Conservation (phyloP, 1,140 invertebrate species). For the Drosophila sturtevanti region DNA sequence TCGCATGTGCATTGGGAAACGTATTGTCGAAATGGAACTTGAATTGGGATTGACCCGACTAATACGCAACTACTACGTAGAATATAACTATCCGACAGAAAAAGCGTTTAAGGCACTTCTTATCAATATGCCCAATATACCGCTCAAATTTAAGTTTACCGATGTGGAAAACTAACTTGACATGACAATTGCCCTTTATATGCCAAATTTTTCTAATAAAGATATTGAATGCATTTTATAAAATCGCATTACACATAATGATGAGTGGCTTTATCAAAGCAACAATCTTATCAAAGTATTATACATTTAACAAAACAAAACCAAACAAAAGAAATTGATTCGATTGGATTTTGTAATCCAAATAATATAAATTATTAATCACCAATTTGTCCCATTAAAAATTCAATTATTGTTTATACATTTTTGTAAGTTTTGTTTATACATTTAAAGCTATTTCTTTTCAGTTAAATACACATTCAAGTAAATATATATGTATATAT, state of each 20-base stretch:
- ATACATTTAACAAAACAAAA: not conserved
- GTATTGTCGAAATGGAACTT: slow-evolving; percentile 89
- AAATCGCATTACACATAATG: not conserved
- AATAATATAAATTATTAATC: too few relatives aligned
- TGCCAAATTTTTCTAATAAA: slow-evolving; percentile 6
- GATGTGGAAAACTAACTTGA: slow-evolving; percentile 44
- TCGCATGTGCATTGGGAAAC: slow-evolving; percentile 84
- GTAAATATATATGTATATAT: slow-evolving; percentile 45
- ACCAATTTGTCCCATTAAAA: too few relatives aligned
- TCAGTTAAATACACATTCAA: slow-evolving; percentile 60
- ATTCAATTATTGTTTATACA: too few relatives aligned
- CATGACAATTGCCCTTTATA: not conserved
- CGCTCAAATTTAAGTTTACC: slow-evolving; percentile 73
- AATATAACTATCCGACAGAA: slow-evolving; percentile 81
- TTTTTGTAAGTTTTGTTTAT: slow-evolving; percentile 37
- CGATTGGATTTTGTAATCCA: not conserved
- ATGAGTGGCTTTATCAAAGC: too few relatives aligned
- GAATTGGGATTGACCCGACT: slow-evolving; percentile 86
- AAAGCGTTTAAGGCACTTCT: slow-evolving; percentile 55
- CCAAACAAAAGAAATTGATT: slow-evolving; percentile 18
- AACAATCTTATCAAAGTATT: not conserved
- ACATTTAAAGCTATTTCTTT: slow-evolving; percentile 76
- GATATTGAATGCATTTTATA: not conserved
- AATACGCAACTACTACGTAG: slow-evolving; percentile 84
- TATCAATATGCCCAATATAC: slow-evolving; percentile 72